These are phyloP conservation scores for Drosophila fungiperda DNA, from an alignment of 2,888 invertebrate genomes.

Conservation along the genomic window DNA sequence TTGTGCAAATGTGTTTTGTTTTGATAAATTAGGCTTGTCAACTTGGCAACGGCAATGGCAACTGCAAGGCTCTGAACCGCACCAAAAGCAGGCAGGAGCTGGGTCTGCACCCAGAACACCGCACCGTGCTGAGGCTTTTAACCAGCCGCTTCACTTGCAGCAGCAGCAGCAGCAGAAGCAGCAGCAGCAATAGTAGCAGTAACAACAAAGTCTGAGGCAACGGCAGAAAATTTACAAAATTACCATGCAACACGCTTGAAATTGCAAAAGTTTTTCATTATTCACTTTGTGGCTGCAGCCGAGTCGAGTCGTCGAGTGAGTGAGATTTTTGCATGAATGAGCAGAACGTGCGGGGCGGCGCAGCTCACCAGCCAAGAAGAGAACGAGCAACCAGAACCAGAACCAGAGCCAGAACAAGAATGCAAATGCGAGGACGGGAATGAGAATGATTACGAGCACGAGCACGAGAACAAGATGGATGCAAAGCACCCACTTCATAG, in stretches of 20 bases:
- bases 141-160: conserved; percentile 46
- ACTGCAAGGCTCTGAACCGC: conserved; percentile 61
- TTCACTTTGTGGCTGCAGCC: conserved; percentile 82
- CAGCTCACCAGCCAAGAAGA: conserved; percentile 4
- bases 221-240: conserved; percentile 76
- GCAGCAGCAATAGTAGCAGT: conserved; percentile 18
- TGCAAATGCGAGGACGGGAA: conserved; percentile 19
- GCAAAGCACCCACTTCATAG: conserved; percentile 58
- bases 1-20: conserved; percentile 82
- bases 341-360: conserved; percentile 69
- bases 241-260: conserved; percentile 82
- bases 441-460: conserved; percentile 12
- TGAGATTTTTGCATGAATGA: conserved; percentile 82
- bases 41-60: conserved; percentile 67
- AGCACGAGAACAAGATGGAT: conserved; percentile 68
- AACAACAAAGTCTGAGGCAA: conserved; percentile 46
- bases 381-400: conserved; percentile 2
- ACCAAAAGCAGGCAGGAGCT: conserved; percentile 27
- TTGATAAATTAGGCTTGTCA: conserved; percentile 84
- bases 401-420: conserved; percentile 24
- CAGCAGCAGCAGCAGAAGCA: conserved; percentile 15
- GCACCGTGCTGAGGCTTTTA: conserved; percentile 44
- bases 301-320: conserved; percentile 78
- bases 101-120: conserved; percentile 16
- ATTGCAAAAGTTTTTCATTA: conserved; percentile 83